A percentile compares a stretch with the other conserved stretches of the same genome.
Evolutionary conservation across 2,113 vertebrate species (phyloP).

Genomic region (Tinamus guttatus): DNA sequence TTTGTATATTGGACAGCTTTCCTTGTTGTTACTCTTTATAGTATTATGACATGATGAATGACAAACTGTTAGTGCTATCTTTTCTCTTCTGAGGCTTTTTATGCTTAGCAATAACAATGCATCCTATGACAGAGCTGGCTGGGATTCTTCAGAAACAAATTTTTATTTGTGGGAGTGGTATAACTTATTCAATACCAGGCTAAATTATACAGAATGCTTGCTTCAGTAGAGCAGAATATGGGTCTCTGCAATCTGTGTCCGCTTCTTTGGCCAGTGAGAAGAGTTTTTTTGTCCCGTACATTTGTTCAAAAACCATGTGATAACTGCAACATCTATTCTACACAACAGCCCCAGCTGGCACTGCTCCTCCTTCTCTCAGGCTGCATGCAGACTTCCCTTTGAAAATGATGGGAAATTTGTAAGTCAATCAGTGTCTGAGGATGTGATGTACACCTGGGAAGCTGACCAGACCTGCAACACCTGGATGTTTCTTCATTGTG

Average conservation of each 20-base stretch:
- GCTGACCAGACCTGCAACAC: not conserved
- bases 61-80: not conserved
- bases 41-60: not conserved
- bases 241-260: not conserved
- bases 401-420: not conserved
- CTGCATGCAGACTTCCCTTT: not conserved
- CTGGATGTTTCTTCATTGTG: not conserved
- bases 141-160: not conserved
- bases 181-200: not conserved
- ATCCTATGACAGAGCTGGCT: not conserved
- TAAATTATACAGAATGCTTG: not conserved
- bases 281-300: not conserved
- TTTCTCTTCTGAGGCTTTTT: not conserved
- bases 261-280: not conserved
- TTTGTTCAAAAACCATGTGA: not conserved
- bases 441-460: not conserved
- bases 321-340: not conserved
- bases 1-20: not conserved
- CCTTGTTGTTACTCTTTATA: not conserved
- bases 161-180: not conserved
- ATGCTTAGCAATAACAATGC: not conserved
- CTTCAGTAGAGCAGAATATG: not conserved
- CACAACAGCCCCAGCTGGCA: not conserved
- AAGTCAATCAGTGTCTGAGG: not conserved
- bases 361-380: not conserved